Conservation (phyloP, 2,888 invertebrate genomes). For the Pristionchus fissidentatus region DNA sequence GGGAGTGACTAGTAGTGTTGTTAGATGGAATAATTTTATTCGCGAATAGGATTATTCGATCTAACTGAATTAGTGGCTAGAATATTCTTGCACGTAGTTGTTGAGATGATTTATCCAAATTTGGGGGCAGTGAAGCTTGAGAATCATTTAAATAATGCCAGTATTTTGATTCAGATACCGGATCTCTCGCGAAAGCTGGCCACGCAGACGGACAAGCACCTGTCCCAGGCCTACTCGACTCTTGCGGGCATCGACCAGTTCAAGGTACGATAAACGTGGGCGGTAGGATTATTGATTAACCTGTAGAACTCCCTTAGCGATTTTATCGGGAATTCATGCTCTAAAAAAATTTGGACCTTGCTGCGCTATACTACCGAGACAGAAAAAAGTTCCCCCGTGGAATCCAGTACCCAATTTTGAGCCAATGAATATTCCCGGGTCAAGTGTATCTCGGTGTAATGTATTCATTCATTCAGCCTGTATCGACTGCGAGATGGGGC, state of each 20-base stretch:
- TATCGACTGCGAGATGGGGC: slow-evolving; percentile 34
- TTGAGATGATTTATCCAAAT: no score
- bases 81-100: no score
- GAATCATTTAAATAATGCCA: background rate
- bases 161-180: background rate
- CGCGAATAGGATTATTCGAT: no score
- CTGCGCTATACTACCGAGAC: no score
- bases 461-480: slow-evolving; percentile 14
- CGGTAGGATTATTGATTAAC: background rate
- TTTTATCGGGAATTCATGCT: background rate
- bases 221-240: slow-evolving; percentile 1
- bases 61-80: no score
- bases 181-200: background rate
- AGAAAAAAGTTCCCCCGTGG: no score
- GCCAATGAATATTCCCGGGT: no score
- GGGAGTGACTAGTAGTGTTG: background rate
- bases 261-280: background rate
- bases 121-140: no score
- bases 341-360: no score
- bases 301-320: background rate
- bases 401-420: no score
- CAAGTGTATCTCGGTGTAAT: no score
- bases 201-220: background rate
- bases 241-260: slow-evolving; percentile 44
- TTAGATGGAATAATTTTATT: no score